A percentile compares a stretch with the other conserved stretches of the same genome.
phyloP scores from a whole-genome alignment of 2,113 vertebrate genomes.

The Nyctibius bracteatus region DNA sequence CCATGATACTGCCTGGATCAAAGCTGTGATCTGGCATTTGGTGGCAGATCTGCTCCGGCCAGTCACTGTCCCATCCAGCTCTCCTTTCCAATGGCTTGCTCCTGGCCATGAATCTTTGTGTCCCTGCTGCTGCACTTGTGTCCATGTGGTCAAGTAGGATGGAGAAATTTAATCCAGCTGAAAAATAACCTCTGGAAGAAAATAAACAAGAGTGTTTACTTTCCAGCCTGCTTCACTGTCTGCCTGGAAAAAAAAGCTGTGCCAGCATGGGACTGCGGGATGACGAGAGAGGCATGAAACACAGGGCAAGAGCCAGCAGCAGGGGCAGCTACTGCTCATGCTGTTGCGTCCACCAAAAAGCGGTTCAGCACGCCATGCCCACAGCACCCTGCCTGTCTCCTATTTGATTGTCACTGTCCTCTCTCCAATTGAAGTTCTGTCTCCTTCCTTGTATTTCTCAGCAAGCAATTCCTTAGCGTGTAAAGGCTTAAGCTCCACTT shows the following conservation, averaged over 20 bases:
- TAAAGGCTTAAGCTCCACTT: neutral
- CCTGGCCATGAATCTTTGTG: neutral
- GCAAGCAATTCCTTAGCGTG: neutral
- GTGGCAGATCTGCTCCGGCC: neutral
- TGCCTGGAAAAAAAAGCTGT: neutral
- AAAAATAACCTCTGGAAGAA: neutral
- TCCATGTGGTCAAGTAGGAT: neutral
- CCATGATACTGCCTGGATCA: neutral
- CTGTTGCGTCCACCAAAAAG: neutral
- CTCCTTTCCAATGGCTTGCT: neutral
- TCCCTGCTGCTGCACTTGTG: neutral
- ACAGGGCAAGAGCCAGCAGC: neutral
- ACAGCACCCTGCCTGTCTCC: neutral
- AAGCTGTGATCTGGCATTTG: neutral
- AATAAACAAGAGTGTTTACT: neutral
- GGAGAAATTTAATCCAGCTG: neutral
- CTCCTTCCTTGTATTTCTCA: slow-evolving; percentile 28
- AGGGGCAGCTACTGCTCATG: neutral
- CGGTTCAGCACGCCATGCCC: rapidly evolving
- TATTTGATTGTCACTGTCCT: neutral
- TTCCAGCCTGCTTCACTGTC: neutral
- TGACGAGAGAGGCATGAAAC: neutral
- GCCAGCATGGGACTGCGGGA: rapidly evolving
- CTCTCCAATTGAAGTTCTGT: neutral
- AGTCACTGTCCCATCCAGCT: neutral